Base-by-base conservation (phyloP, 2,888 invertebrate genomes). In the Craniophora ligustri region DNA sequence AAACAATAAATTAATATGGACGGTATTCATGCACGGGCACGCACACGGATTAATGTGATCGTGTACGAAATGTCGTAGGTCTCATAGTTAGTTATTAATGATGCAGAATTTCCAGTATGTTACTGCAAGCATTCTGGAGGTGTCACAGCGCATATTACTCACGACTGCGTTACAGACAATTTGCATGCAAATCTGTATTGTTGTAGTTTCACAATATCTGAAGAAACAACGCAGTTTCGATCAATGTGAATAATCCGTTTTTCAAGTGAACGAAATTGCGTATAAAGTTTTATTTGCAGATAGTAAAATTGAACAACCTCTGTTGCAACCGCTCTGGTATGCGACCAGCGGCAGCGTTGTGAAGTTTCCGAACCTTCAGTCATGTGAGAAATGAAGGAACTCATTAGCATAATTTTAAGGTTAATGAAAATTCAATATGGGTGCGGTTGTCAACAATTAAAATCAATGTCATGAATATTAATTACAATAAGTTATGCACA, bases 121-220 rank as follows among this genome's bases (percentile, higher is more conserved):
- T 40, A 44, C 38, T 38, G 34, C 40, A 30, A 46, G 51, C 65
- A 67, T 73, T 75, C 74, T 75, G 68, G 65, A 70, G 74, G 76
- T 78, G 75, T 77, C 76, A 73, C 60, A 65, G 67, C 47, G 65
- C 64, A 66, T 51, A 68, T 78, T 71, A 72, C 68, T 80, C 75
- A 79, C 71, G 67, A 72, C 49, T 55, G 50, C 51, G 56, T 69
- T 72, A 64, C 71, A 65, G 56, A 44, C 72, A 80, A 85, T 86
- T 88, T 82, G 80, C 77, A 88, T 87, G 79, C 82, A 81, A 86
- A 78, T 76, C 59, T 68, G 72, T 78, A 81, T 84, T 85, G 83
- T 86, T 80, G 67, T 67, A 39, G 72, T 86, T 85, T 79, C 81
- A 69, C 74, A 86, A 82, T 73, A 68, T 68, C 63, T 72, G 67